Percentiles rank a stretch among this genome's conserved stretches.
Conservation (phyloP, 2,113 vertebrate species). For the Elaphurus davidianus region DNA sequence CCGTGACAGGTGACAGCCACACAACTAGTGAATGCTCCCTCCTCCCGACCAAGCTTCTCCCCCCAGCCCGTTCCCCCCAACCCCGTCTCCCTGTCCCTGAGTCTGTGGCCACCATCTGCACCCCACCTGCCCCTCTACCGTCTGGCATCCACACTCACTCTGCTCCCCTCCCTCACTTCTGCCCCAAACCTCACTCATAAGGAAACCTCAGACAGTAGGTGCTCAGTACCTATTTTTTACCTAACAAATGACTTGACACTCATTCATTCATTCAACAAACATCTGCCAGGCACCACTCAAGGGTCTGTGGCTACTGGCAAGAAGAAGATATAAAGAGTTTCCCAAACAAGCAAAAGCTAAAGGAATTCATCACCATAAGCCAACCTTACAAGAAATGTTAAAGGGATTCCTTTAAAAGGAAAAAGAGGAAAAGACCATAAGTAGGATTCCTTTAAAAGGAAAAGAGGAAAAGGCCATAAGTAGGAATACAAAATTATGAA, state of each 20-base stretch:
- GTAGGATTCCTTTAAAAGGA: background rate
- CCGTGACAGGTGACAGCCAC: background rate
- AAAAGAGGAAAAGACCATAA: background rate
- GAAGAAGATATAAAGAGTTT: background rate
- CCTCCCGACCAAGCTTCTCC: too few relatives aligned
- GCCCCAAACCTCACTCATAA: background rate
- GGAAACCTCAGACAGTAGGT: background rate
- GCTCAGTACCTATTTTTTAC: background rate
- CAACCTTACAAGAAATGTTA: background rate
- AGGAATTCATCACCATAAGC: background rate
- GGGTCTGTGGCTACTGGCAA: background rate
- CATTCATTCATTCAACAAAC: background rate
- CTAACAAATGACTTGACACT: background rate
- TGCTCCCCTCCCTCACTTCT: background rate
- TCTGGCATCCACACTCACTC: too few relatives aligned
- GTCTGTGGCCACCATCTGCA: background rate
- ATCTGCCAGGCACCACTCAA: background rate
- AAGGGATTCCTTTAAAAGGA: background rate
- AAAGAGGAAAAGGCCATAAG: background rate
- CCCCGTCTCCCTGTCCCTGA: background rate
- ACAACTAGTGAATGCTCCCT: fast-evolving
- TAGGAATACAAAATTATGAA: background rate
- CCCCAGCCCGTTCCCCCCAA: fast-evolving
- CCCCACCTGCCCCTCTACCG: too few relatives aligned
- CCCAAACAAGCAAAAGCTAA: background rate